Evolutionary conservation across 2,797 vertebrate genomes (phyloP).

Genomic region (Amblyopsis hoosieri): DNA sequence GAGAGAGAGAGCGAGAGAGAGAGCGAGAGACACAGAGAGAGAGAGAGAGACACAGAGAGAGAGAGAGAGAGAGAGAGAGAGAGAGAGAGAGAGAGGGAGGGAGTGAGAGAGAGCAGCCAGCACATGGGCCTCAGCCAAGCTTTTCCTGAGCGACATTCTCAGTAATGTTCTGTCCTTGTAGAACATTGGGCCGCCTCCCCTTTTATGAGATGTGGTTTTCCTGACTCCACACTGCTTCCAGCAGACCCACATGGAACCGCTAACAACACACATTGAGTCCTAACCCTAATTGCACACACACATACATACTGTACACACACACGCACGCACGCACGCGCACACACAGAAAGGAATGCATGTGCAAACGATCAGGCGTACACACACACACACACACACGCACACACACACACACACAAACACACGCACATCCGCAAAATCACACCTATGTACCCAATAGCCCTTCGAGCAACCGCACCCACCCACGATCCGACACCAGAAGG

Average conservation of each 20-base stretch:
- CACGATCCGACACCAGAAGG: slow-evolving; percentile 67
- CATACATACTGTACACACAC: neutral
- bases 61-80: neutral
- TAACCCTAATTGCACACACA: slow-evolving; percentile 23
- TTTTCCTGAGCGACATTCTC: slow-evolving; percentile 97
- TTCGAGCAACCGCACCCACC: slow-evolving; percentile 19
- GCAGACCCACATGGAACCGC: slow-evolving; percentile 95
- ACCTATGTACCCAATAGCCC: slow-evolving; percentile 32
- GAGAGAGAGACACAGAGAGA: neutral
- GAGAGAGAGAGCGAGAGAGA: slow-evolving; percentile 11
- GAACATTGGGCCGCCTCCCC: slow-evolving; percentile 97
- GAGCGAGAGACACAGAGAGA: slow-evolving; percentile 53
- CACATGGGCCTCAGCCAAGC: slow-evolving; percentile 88
- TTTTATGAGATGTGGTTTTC: slow-evolving; percentile 99
- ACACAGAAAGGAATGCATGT: neutral
- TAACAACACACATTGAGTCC: slow-evolving; percentile 55
- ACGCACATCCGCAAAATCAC: slow-evolving; percentile 58
- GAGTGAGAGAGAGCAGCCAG: slow-evolving; percentile 77
- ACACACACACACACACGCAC: slow-evolving; percentile 1
- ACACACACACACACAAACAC: slow-evolving; percentile 58
- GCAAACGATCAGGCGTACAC: too few relatives aligned
- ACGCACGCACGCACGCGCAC: neutral
- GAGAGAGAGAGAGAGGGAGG: slow-evolving; percentile 17
- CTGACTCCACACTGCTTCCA: slow-evolving; percentile 94
- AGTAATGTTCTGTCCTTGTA: slow-evolving; percentile 99